These are phyloP conservation scores for Perognathus longimembris DNA, from an alignment of 2,113 vertebrate species.

Conservation along the genomic window DNA sequence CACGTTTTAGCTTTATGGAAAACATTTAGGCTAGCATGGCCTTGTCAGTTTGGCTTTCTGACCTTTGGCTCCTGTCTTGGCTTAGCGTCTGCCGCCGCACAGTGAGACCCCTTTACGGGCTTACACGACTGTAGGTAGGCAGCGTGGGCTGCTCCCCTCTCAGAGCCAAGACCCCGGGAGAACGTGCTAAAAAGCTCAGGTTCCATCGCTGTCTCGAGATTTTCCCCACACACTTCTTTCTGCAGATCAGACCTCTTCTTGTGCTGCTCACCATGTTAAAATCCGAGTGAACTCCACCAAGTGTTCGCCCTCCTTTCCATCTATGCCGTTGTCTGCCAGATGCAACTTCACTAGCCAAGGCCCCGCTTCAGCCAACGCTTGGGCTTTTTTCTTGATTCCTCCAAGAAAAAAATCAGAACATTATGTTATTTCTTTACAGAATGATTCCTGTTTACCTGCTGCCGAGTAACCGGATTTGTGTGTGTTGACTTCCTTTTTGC, in stretches of 20 bases:
- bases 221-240: background rate
- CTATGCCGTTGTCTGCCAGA: constrained; percentile 81
- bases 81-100: background rate
- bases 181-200: background rate
- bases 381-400: constrained; percentile 73
- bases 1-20: background rate
- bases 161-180: background rate
- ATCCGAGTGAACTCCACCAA: constrained; percentile 72
- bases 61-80: background rate
- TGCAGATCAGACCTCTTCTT: background rate
- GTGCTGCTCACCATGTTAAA: constrained; percentile 76
- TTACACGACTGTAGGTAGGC: background rate
- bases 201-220: background rate
- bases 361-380: constrained; percentile 35
- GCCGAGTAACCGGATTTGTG: background rate
- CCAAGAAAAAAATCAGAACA: constrained; percentile 44
- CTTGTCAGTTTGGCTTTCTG: background rate
- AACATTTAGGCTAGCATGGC: no score
- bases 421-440: constrained; percentile 31
- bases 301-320: constrained; percentile 63
- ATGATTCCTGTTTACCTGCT: background rate
- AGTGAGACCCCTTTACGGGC: background rate
- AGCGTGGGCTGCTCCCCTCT: background rate
- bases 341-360: constrained; percentile 81
- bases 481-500: background rate